Evolutionary conservation across 2,888 invertebrate genomes (phyloP).

Genomic region (Standfussiana lucernea): DNA sequence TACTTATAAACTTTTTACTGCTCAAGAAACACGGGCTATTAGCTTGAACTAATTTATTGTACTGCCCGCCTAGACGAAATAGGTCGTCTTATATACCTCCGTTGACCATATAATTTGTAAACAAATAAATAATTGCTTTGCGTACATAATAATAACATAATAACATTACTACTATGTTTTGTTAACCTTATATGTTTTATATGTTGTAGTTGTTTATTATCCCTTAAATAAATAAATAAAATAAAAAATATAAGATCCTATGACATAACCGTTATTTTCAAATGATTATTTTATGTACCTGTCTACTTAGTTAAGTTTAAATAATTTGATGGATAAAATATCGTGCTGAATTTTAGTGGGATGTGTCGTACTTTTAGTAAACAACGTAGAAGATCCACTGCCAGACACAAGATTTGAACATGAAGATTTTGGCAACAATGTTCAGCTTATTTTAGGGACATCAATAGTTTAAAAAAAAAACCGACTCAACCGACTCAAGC

Average conservation of each 20-base stretch:
- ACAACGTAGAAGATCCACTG: background rate
- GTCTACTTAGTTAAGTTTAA: background rate
- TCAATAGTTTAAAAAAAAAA: no score
- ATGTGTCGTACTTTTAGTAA: background rate
- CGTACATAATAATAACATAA: no score
- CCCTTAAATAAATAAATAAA: no score
- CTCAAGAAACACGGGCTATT: constrained; percentile 1
- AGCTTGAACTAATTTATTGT: background rate
- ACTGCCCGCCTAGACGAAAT: background rate
- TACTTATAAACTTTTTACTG: constrained; percentile 8
- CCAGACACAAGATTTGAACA: no score
- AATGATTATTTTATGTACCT: background rate
- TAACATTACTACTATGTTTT: no score
- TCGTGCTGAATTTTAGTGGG: background rate
- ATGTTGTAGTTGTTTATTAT: no score
- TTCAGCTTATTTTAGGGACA: no score
- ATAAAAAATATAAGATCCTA: background rate
- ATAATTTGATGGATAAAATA: background rate
- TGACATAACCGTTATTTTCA: background rate
- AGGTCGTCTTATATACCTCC: constrained; percentile 1
- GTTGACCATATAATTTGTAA: background rate
- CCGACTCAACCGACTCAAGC: no score
- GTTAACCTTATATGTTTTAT: no score
- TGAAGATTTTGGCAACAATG: background rate
- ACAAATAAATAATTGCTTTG: background rate